A percentile compares a stretch with the other conserved stretches of the same genome.
phyloP scores from a whole-genome alignment of 2,113 vertebrate genomes.

The Motacilla alba region DNA sequence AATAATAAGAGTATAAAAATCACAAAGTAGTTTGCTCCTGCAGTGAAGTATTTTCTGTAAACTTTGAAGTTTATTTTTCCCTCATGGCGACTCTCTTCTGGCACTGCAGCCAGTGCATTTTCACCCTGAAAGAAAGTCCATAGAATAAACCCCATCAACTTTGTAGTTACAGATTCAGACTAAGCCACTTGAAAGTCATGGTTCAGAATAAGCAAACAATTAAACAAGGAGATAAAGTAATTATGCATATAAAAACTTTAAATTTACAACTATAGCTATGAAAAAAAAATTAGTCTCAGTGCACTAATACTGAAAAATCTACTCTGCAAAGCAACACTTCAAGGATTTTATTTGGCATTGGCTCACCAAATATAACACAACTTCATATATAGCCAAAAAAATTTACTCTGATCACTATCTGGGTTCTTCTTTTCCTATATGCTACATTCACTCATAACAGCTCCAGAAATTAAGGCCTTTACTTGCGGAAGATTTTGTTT shows the following conservation, averaged over 20 bases:
- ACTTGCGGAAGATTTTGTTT: neutral
- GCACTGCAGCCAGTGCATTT: conserved; percentile 52
- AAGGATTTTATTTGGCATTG: neutral
- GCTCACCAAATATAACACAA: neutral
- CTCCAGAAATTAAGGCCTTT: neutral
- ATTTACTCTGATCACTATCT: neutral
- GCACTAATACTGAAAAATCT: neutral
- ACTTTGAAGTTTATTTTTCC: conserved; percentile 78
- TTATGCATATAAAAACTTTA: neutral
- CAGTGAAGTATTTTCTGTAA: conserved; percentile 87
- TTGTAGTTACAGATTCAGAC: neutral
- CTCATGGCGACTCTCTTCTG: conserved; percentile 85
- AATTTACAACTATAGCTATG: neutral
- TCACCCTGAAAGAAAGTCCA: conserved; percentile 72
- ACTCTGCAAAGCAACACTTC: neutral
- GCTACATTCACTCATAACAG: neutral
- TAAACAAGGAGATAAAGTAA: neutral
- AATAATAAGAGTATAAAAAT: conserved; percentile 76
- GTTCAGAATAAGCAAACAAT: neutral
- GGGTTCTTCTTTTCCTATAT: neutral
- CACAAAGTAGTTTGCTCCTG: conserved; percentile 76
- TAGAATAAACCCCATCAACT: neutral
- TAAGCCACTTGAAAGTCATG: neutral
- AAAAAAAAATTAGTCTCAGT: neutral
- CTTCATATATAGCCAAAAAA: neutral